Conservation (phyloP, 23 tunicate species). For the Trididemnum miniatum region DNA sequence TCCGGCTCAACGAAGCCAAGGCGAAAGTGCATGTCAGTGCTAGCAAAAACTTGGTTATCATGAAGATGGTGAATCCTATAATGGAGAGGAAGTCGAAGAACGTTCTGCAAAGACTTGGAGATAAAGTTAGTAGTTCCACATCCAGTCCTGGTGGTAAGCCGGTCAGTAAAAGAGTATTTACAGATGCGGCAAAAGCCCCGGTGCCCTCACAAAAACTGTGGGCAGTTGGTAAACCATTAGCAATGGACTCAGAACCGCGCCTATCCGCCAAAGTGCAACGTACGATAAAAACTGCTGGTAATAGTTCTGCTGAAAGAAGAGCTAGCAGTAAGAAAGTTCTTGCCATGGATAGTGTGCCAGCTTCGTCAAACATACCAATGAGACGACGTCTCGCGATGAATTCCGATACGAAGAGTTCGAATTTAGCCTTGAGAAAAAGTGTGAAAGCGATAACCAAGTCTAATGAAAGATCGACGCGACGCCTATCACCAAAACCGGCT, state of each 20-base stretch:
- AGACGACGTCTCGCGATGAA: too few species aligned
- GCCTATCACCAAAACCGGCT: too few species aligned
- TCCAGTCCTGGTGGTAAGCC: background rate
- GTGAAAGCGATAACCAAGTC: too few species aligned
- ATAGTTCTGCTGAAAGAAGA: too few species aligned
- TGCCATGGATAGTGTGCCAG: background rate
- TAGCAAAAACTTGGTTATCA: conserved; percentile 15
- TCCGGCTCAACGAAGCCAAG: background rate
- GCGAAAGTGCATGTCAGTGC: background rate
- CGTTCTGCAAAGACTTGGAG: conserved; percentile 46
- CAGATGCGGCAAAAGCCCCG: background rate
- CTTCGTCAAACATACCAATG: too few species aligned
- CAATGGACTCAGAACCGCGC: background rate
- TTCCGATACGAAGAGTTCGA: too few species aligned
- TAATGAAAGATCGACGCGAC: too few species aligned
- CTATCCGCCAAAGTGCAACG: background rate
- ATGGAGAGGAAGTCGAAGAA: background rate
- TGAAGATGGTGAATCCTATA: background rate
- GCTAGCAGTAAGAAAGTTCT: background rate
- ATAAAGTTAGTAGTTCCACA: conserved; percentile 27
- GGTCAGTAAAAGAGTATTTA: background rate
- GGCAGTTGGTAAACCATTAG: background rate
- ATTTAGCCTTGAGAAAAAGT: too few species aligned
- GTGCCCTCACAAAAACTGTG: background rate
- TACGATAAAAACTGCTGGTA: background rate